Conservation (phyloP, 2,888 invertebrate species). For the Erannis defoliaria region DNA sequence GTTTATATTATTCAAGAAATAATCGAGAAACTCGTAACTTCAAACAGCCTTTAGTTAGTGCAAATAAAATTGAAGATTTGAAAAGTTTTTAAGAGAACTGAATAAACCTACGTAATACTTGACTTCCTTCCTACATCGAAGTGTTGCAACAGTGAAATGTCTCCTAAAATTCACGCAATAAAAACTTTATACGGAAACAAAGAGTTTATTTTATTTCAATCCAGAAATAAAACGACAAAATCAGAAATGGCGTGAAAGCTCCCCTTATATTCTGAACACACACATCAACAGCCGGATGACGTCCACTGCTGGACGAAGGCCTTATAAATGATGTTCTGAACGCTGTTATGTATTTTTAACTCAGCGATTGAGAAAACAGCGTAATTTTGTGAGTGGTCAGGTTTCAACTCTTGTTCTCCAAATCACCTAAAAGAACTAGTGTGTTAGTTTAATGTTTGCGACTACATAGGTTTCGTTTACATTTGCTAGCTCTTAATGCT, state of each 20-base stretch:
- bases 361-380: conserved; percentile 50
- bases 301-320: no score
- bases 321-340: no score
- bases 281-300: no score
- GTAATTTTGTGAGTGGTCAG: conserved; percentile 42
- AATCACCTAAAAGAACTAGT: conserved; percentile 58
- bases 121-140: not conserved
- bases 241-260: conserved; percentile 66
- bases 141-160: conserved; percentile 40
- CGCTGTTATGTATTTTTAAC: conserved; percentile 60
- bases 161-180: conserved; percentile 49
- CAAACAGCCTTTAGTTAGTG: not conserved
- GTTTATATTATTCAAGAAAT: no score
- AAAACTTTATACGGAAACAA: conserved; percentile 52
- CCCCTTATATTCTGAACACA: conserved; percentile 44
- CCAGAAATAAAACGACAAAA: conserved; percentile 59
- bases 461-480: conserved; percentile 62
- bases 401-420: conserved; percentile 39
- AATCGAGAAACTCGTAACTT: not conserved
- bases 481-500: no score
- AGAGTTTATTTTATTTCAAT: conserved; percentile 65
- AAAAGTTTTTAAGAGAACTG: not conserved
- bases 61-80: conserved; percentile 1
- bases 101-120: not conserved
- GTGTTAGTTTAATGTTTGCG: conserved; percentile 59